Base-by-base conservation (phyloP, 2,888 invertebrate genomes). In the Limenitis camilla region DNA sequence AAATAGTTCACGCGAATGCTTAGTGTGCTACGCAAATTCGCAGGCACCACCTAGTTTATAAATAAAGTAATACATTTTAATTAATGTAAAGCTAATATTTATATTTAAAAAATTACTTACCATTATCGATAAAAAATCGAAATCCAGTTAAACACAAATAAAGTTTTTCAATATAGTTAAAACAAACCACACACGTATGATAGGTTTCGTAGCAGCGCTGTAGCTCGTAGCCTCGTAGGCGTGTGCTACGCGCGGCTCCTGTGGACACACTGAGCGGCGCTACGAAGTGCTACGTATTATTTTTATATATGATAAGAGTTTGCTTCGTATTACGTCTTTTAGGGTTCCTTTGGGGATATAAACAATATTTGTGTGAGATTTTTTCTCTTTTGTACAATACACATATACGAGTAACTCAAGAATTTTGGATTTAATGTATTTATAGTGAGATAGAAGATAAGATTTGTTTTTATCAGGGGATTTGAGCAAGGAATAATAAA, bases 231-330 rank as follows among this genome's bases (percentile, higher is more conserved):
- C 33, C 19, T 31, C 6, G 6, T 38, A 27, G 33, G 6, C 35
- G 40, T 49, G 44, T 52, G 50, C 56, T 47, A 56, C 60, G 58
- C 10, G n/a, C 43, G 54, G 36, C 31, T 36, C 50, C 39, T 56
- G 58, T 55, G 51, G 58, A 27, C 40, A 44, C 35, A 60, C 60
- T 60, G 60, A 49, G 52, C 40, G 40, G 46, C 38, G 55, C 48
- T 53, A 48, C 55, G 48, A 39, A 40, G 41, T 10, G 49, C 54
- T 57, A 58, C 57, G 54, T 47, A 32, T 31, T 52, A 55, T 52
- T 41, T 49, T 51, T 56, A 45, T 53, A 40, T 49, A 35, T 53
- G 53, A 53, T 53, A 49, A 53, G 32, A 43, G 42, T 45, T 46
- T n/a, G 40, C 52, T 49, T 49, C 49, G 45, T 52, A 52, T 49